phyloP scores from a whole-genome alignment of 2,888 invertebrate species.

The Melinopterus prodromus region DNA sequence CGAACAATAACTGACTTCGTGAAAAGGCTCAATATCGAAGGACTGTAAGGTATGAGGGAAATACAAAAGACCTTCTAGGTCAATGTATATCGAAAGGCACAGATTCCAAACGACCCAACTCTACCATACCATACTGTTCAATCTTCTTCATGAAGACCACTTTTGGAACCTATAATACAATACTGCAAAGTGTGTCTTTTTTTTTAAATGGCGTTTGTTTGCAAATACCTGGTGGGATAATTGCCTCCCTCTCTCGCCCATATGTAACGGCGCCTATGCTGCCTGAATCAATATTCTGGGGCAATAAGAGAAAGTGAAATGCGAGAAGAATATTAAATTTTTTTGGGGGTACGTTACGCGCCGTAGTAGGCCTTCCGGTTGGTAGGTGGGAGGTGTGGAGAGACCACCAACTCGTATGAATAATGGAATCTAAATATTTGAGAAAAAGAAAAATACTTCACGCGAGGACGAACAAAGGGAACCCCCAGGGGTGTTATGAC shows the following conservation, averaged over 20 bases:
- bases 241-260: not conserved
- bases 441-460: not conserved
- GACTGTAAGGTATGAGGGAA: too few species aligned
- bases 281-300: not conserved
- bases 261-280: not conserved
- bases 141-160: too few species aligned
- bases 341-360: not conserved
- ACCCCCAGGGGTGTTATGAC: not conserved
- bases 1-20: too few species aligned
- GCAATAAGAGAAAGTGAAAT: not conserved
- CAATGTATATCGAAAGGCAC: too few species aligned
- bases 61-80: too few species aligned
- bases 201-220: too few species aligned
- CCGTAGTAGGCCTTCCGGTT: not conserved
- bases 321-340: constrained; percentile 4
- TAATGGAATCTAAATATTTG: constrained; percentile 4
- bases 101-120: too few species aligned
- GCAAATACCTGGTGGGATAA: not conserved
- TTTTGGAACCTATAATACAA: too few species aligned
- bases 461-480: not conserved
- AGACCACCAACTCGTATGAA: not conserved
- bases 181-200: too few species aligned
- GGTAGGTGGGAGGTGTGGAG: not conserved
- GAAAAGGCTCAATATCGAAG: too few species aligned
- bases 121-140: too few species aligned